Evolutionary conservation across 2,797 vertebrate species (phyloP), one percentile per base, ranked within the genome.

Genomic region (Tiaroga cobitis): DNA sequence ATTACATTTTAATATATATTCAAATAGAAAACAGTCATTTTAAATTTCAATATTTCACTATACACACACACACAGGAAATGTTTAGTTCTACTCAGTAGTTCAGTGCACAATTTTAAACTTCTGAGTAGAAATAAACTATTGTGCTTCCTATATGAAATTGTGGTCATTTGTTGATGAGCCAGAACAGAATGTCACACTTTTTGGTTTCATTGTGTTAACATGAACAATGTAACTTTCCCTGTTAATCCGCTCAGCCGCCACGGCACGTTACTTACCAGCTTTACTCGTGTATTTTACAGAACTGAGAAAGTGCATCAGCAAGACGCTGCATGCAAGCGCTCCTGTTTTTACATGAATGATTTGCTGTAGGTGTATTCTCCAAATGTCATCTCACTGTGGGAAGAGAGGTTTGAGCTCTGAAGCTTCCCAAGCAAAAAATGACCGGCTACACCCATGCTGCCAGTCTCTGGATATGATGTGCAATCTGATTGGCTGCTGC

Each of bases 401-500:
- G 46, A 83, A 54, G 29, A 75, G 19, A n/a, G 8, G 11, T 39
- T 65, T 75, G 43, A 51, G 32, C 73, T 76, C 32, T 54, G 8
- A 54, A 65, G 59, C 56, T 63, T 46, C 26, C 26, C n/a, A 29
- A 24, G 56, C 26, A 24, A 19, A 81, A 81, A 81, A 32, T 39
- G 6, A 32, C 13, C 8, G 32, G 69, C 34, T 63, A 82, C 69
- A 34, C 81, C 81, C 69, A 8, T 41, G 26, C 26, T 29, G 15
- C 15, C n/a, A 61, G 26, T 74, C 39, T 61, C n/a, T 41, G 80
- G n/a, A 15, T 16, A 26, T n/a, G 68, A 32, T 24, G n/a, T 9
- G 39, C 11, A n/a, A 63, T 74, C 69, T 82, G 13, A 82, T 82
- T 82, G 69, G 69, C 81, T 82, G 69, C 81, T 18, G 54, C 26